These are phyloP conservation scores for Gallirallus australis DNA, from an alignment of 2,797 vertebrate species.

Conservation along the genomic window DNA sequence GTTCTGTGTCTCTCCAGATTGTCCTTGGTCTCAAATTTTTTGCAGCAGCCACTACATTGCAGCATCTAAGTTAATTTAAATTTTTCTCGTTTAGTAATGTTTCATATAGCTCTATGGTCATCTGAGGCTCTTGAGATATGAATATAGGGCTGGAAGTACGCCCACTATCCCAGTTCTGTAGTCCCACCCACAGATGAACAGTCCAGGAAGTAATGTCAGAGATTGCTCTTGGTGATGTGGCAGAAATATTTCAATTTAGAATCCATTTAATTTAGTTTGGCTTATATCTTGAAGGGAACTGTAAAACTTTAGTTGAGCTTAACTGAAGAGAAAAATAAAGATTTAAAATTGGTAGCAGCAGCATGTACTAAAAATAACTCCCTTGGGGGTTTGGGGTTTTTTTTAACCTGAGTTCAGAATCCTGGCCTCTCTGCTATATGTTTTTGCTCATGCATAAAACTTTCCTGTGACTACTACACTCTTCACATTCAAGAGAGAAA, in stretches of 20 bases:
- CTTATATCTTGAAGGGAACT: background rate
- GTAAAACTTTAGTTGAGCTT: background rate
- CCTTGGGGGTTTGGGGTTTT: background rate
- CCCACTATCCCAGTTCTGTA: background rate
- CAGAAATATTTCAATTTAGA: background rate
- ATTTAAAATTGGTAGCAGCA: background rate
- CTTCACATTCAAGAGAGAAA: background rate
- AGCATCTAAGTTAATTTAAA: background rate
- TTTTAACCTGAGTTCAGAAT: background rate
- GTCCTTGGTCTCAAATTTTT: background rate
- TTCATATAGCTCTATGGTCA: background rate
- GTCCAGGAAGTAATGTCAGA: constrained; percentile 46
- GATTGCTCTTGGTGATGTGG: constrained; percentile 47
- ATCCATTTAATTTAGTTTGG: background rate
- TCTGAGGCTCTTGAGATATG: background rate
- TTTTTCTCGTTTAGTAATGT: background rate
- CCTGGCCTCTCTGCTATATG: background rate
- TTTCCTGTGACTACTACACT: background rate
- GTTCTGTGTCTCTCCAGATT: background rate
- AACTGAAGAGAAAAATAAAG: background rate
- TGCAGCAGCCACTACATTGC: background rate
- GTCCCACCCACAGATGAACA: constrained; percentile 17
- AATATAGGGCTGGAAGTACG: background rate
- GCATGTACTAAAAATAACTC: background rate
- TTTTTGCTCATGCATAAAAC: background rate